A percentile compares a stretch with the other conserved stretches of the same genome.
These are phyloP conservation scores for Episyrphus balteatus DNA, from an alignment of 1,140 invertebrate genomes.

Conservation along the genomic window DNA sequence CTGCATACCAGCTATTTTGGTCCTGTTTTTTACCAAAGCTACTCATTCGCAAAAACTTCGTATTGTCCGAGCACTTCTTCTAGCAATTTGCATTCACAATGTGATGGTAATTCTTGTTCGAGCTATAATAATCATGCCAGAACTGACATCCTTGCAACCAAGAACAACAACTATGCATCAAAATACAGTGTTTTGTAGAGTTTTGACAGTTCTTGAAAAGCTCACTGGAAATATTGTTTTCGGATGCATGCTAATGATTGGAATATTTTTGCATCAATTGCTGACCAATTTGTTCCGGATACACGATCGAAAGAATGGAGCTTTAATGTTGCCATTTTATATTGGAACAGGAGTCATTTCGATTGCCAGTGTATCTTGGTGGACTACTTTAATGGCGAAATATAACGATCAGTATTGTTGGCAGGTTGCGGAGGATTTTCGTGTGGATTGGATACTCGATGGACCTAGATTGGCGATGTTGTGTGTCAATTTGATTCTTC, in stretches of 20 bases:
- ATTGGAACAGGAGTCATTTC: neutral
- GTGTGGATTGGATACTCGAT: constrained; percentile 44
- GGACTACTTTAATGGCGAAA: constrained; percentile 38
- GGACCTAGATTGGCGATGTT: constrained; percentile 42
- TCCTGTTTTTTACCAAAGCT: neutral
- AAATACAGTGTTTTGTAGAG: constrained; percentile 38
- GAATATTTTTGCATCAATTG: constrained; percentile 41
- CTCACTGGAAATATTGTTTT: constrained; percentile 42
- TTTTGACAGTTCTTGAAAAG: constrained; percentile 41
- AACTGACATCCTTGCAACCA: constrained; percentile 31
- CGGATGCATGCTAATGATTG: constrained; percentile 48
- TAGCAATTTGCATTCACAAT: constrained; percentile 43
- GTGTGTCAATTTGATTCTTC: constrained; percentile 39
- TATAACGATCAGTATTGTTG: constrained; percentile 42
- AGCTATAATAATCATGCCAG: constrained; percentile 40
- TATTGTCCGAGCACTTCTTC: constrained; percentile 45
- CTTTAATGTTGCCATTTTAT: too few species aligned
- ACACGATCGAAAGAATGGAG: neutral
- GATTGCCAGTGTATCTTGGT: constrained; percentile 28
- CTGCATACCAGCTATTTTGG: constrained; percentile 32
- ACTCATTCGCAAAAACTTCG: constrained; percentile 40
- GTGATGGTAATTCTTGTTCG: constrained; percentile 42
- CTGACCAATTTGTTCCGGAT: neutral
- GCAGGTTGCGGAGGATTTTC: constrained; percentile 39
- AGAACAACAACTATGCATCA: constrained; percentile 36